These are phyloP conservation scores for Silvanus unidentatus DNA, from an alignment of 2,888 invertebrate species.

Conservation along the genomic window DNA sequence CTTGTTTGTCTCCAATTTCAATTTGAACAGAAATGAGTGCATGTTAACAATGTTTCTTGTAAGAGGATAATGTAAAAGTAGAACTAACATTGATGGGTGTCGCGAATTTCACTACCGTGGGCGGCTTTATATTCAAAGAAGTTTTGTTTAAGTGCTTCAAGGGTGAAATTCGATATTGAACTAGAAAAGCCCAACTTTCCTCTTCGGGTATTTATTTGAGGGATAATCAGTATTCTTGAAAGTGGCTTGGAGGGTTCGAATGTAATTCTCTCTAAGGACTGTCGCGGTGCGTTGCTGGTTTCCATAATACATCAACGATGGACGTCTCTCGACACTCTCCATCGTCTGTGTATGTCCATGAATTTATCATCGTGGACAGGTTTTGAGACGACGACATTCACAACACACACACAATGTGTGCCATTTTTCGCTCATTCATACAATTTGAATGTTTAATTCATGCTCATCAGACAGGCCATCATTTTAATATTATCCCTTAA, in stretches of 20 bases:
- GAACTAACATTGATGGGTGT: not conserved
- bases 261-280: slow-evolving; percentile 15
- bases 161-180: slow-evolving; percentile 1
- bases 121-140: not conserved
- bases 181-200: slow-evolving; percentile 2
- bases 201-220: not conserved
- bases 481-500: too few species aligned
- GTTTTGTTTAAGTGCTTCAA: not conserved
- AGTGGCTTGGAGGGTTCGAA: slow-evolving; percentile 1
- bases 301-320: slow-evolving; percentile 22
- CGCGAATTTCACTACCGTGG: not conserved
- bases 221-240: slow-evolving; percentile 10
- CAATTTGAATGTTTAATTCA: too few species aligned
- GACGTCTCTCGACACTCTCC: slow-evolving; percentile 18
- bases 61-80: not conserved
- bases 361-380: slow-evolving; percentile 22
- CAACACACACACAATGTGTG: too few species aligned
- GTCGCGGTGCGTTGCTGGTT: slow-evolving; percentile 9
- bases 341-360: slow-evolving; percentile 22
- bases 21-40: too few species aligned
- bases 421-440: too few species aligned
- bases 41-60: not conserved
- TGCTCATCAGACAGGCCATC: too few species aligned
- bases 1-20: too few species aligned
- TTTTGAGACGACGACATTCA: slow-evolving; percentile 15